phyloP scores from a whole-genome alignment of 2,113 vertebrate genomes.

The Porphyrio hochstetteri region DNA sequence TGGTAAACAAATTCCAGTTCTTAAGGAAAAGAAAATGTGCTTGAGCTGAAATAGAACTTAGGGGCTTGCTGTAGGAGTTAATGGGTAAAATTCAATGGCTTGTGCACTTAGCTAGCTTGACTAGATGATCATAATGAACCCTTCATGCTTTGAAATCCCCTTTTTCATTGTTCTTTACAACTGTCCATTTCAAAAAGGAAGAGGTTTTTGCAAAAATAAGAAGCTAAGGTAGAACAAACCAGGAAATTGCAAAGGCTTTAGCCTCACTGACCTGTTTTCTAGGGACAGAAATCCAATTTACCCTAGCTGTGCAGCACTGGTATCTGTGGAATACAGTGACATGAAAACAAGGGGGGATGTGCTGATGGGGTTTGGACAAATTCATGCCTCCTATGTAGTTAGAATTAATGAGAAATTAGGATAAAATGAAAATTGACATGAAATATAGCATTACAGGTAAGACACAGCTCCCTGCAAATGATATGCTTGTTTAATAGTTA shows the following conservation, averaged over 20 bases:
- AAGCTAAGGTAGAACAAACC: background rate
- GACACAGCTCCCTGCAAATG: background rate
- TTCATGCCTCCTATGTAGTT: background rate
- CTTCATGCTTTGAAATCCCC: background rate
- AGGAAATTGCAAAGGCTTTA: background rate
- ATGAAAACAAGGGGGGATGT: background rate
- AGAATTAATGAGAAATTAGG: background rate
- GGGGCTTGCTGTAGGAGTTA: background rate
- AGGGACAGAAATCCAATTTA: background rate
- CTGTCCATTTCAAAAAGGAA: background rate
- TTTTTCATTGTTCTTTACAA: background rate
- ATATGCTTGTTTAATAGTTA: slow-evolving; percentile 31
- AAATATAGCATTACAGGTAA: background rate
- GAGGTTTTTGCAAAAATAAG: background rate
- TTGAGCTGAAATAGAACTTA: slow-evolving; percentile 31
- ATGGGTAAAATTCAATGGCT: slow-evolving; percentile 3
- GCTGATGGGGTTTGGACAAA: background rate
- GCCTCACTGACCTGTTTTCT: background rate
- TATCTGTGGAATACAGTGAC: background rate
- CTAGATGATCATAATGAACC: background rate
- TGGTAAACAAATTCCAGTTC: slow-evolving; percentile 40
- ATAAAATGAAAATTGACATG: background rate
- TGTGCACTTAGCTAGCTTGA: background rate
- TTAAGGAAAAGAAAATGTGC: slow-evolving; percentile 42
- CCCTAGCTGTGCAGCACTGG: background rate